Evolutionary conservation across 2,113 vertebrate genomes (phyloP).

Genomic region (Labrus mixtus): DNA sequence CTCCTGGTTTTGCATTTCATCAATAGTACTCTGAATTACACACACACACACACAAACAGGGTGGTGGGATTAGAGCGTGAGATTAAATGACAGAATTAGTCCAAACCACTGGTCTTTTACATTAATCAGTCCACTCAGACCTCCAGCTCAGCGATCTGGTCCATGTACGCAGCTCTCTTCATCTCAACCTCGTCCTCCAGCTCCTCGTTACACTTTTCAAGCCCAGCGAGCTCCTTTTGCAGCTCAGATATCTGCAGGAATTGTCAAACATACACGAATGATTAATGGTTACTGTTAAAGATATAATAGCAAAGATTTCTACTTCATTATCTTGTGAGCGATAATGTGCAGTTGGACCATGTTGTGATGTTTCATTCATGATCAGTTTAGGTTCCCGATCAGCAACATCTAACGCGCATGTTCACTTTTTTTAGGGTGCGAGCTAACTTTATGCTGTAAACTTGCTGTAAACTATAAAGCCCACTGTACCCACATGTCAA

Average conservation of each 20-base stretch:
- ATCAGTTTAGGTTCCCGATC: not conserved
- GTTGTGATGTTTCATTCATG: not conserved
- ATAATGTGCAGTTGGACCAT: no score
- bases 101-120: conserved; percentile 45
- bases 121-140: conserved; percentile 65
- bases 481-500: no score
- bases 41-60: not conserved
- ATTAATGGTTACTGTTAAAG: not conserved
- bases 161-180: conserved; percentile 61
- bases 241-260: conserved; percentile 73
- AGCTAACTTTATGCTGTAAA: no score
- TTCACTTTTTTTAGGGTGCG: no score
- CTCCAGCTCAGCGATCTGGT: conserved; percentile 78
- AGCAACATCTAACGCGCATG: no score
- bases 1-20: conserved; percentile 73
- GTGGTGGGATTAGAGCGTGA: conserved; percentile 8
- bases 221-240: conserved; percentile 73
- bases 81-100: conserved; percentile 49
- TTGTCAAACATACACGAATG: not conserved
- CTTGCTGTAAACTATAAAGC: no score
- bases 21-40: conserved; percentile 58
- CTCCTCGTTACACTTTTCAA: conserved; percentile 67
- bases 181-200: conserved; percentile 76
- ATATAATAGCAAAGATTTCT: not conserved
- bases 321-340: not conserved